Base-by-base conservation (phyloP, 2,113 vertebrate genomes). In the Martes martes region DNA sequence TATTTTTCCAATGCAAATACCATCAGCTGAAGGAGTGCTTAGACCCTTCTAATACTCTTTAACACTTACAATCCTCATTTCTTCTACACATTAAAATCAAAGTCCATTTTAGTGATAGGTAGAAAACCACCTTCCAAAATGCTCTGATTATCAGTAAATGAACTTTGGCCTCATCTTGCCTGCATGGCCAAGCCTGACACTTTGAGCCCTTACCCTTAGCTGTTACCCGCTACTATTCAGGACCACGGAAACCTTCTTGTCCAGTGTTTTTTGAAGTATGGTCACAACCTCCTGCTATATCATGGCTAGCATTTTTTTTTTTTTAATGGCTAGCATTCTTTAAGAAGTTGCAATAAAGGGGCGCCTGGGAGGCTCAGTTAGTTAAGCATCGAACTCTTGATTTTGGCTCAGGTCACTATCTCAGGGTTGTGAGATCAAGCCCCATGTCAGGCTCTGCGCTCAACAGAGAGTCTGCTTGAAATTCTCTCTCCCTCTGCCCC, bases 211-310 rank as follows among this genome's bases (percentile, higher is more conserved):
- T 15, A n/a, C 1, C 24, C 31, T 33, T 33, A 21, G 65, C 74
- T 26, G 1, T 33, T 6, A 57, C 7, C 33, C 2, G 4, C 26
- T 36, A 11, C 59, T 6, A 26, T 1, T 11, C 36, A 1, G 19
- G 55, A 74, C 24, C 15, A 15, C 0, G 23, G 42, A 57, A 69
- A 45, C 5, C 13, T 78, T 52, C 45, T 19, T 26, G 14, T 18
- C 39, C 42, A 2, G 50, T 31, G 78, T 55, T 79, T 83, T 69
- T 23, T 89, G 73, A 39, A 57, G 61, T 24, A 24, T 9, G 59
- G 31, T 18, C 33, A 71, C 11, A 55, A 78, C 36, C 24, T 73
- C 4, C n/a, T 31, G 50, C 55, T 67, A 52, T 0, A 0, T 31
- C 3, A 5, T 36, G 18, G 7, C 50, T 55, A 50, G 23, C 14